These are phyloP conservation scores for Hemaris fuciformis DNA, from an alignment of 2,888 invertebrate genomes.

Conservation along the genomic window DNA sequence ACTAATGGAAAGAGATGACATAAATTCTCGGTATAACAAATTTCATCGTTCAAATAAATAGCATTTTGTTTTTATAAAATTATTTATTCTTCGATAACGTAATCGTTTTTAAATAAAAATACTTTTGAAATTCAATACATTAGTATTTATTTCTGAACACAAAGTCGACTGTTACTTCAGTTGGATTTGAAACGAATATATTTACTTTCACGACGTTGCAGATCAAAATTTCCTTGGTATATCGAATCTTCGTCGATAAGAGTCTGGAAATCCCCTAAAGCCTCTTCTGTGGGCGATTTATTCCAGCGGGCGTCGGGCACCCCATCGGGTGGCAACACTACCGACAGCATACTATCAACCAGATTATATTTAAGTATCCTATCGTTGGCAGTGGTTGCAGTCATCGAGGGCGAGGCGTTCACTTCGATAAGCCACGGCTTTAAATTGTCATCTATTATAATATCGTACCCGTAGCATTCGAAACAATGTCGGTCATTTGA, in stretches of 20 bases:
- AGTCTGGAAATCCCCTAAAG: slow-evolving; percentile 89
- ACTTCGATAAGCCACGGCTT: slow-evolving; percentile 97
- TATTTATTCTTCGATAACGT: background rate
- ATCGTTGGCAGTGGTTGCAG: slow-evolving; percentile 95
- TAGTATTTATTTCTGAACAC: background rate
- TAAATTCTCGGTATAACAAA: slow-evolving; percentile 50
- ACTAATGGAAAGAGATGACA: slow-evolving; percentile 85
- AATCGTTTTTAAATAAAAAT: background rate
- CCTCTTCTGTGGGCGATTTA: slow-evolving; percentile 87
- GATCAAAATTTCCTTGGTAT: slow-evolving; percentile 75
- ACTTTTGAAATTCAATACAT: background rate
- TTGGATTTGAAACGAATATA: slow-evolving; percentile 22
- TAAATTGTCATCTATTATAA: slow-evolving; percentile 94
- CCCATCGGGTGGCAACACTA: slow-evolving; percentile 92
- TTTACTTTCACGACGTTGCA: slow-evolving; percentile 30
- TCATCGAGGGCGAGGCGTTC: slow-evolving; percentile 95
- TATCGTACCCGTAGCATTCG: slow-evolving; percentile 97
- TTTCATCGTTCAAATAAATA: slow-evolving; percentile 33
- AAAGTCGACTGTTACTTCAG: slow-evolving; percentile 11
- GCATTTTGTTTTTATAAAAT: slow-evolving; percentile 9
- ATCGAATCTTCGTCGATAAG: slow-evolving; percentile 87
- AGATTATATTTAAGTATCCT: slow-evolving; percentile 95
- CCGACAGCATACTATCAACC: slow-evolving; percentile 93
- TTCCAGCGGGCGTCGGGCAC: slow-evolving; percentile 93
- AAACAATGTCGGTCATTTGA: slow-evolving; percentile 95